Base-by-base conservation (phyloP, 2,113 vertebrate species). In the Pelobates fuscus region DNA sequence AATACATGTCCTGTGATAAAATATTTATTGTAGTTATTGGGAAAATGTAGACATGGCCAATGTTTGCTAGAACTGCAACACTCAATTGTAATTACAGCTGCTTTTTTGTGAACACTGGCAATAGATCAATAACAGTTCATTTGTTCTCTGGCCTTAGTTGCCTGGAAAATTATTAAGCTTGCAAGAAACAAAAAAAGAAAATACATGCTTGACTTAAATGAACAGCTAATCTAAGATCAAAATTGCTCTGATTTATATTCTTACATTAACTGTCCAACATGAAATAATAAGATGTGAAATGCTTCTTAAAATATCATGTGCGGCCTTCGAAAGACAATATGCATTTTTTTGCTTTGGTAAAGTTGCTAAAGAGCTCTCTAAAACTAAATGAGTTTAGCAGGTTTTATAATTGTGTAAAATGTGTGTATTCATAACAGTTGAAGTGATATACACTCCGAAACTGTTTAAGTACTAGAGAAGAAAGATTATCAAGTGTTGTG, bases 1-100 rank as follows among this genome's bases (percentile, higher is more conserved):
- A 91, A 92, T 92, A 91, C 93, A 93, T 93, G 93, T 93, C 92
- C 90, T 96, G 90, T 95, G 94, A 98, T 98, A 91, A 98, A 98
- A 98, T 96, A 98, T 98, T 96, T 93, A 98, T 94, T 86, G 80
- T 86, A 87, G 93, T 94, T 95, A 93, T 91, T 89, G 93, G 92
- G 94, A 78, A 91, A 92, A 93, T 92, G 94, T 91, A 88, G 86
- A 81, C 79, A 88, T 89, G 88, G 84, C 86, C 88, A 87, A 88
- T 89, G 89, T 95, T 93, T 96, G 93, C 97, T 95, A 96, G 91
- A 92, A 88, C 86, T 91, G 87, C 88, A 89, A 71, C 90, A 87
- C 93, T 91, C 92, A 88, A 81, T 89, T 92, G 87, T 96, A 94
- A 96, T 96, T 94, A 96, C 88, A 88, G 91, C 88, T 85, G 82